phyloP scores from a whole-genome alignment of 2,113 vertebrate species.

The Mormoops blainvillei region DNA sequence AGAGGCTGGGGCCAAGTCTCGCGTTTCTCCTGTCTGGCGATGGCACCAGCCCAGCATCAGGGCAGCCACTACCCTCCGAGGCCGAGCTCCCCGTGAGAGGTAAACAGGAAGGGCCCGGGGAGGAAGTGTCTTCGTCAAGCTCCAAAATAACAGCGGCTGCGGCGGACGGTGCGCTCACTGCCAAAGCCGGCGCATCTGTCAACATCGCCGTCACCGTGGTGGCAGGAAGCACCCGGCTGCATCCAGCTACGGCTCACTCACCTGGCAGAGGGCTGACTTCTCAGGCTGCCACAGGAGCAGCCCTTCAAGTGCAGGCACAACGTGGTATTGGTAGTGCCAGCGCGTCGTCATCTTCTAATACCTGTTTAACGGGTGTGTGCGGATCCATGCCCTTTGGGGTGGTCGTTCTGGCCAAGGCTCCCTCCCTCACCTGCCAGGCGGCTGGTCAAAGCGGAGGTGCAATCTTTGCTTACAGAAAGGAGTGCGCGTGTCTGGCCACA shows the following conservation, averaged over 20 bases:
- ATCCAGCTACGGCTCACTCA: rapidly evolving
- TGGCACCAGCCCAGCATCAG: neutral
- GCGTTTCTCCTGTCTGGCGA: neutral
- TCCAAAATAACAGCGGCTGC: neutral
- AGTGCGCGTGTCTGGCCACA: neutral
- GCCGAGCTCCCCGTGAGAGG: neutral
- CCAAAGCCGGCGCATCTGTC: neutral
- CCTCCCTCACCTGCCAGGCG: neutral
- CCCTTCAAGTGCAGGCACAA: rapidly evolving
- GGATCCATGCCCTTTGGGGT: neutral
- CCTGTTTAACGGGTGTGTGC: neutral
- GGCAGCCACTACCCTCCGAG: neutral
- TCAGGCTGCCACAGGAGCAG: neutral
- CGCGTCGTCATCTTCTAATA: neutral
- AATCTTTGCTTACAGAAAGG: neutral
- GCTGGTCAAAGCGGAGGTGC: neutral
- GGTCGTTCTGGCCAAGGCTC: neutral
- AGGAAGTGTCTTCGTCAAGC: neutral
- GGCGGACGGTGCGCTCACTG: rapidly evolving
- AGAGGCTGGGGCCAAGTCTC: neutral
- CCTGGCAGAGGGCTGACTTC: neutral
- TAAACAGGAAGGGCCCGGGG: slow-evolving; percentile 22
- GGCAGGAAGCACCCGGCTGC: neutral
- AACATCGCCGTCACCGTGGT: neutral
- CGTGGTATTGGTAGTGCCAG: rapidly evolving